Conservation (phyloP, 2,797 vertebrate species). For the Xiphorhynchus erythropygius region DNA sequence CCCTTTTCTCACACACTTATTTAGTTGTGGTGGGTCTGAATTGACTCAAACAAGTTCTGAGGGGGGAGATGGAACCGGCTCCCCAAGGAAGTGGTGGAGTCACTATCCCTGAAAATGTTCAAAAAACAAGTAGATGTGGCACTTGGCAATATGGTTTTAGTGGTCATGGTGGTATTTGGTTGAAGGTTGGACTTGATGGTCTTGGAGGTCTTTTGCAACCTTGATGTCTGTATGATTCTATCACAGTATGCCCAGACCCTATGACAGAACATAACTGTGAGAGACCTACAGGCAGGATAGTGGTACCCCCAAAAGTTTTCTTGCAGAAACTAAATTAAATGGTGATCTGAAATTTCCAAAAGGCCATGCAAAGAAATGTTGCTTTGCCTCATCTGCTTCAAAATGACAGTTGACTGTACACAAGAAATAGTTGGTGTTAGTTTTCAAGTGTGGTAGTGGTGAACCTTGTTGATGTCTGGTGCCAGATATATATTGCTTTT, state of each 20-base stretch:
- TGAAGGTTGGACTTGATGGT: not conserved
- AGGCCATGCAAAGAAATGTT: not conserved
- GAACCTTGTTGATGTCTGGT: not conserved
- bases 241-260: not conserved
- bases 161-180: not conserved
- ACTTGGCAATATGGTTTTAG: not conserved
- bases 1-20: not conserved
- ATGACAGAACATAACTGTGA: accelerated
- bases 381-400: not conserved
- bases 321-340: not conserved
- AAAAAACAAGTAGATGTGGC: not conserved
- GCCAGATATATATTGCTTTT: not conserved
- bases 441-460: not conserved
- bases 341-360: not conserved
- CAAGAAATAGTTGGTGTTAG: not conserved
- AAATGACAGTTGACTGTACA: not conserved
- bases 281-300: not conserved
- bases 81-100: not conserved
- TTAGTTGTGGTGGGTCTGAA: not conserved
- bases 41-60: not conserved
- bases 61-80: not conserved
- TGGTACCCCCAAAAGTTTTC: not conserved
- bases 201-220: not conserved
- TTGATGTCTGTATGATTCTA: not conserved
- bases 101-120: not conserved